Evolutionary conservation across 2,797 vertebrate species (phyloP).

Genomic region (Sarcophilus harrisii): DNA sequence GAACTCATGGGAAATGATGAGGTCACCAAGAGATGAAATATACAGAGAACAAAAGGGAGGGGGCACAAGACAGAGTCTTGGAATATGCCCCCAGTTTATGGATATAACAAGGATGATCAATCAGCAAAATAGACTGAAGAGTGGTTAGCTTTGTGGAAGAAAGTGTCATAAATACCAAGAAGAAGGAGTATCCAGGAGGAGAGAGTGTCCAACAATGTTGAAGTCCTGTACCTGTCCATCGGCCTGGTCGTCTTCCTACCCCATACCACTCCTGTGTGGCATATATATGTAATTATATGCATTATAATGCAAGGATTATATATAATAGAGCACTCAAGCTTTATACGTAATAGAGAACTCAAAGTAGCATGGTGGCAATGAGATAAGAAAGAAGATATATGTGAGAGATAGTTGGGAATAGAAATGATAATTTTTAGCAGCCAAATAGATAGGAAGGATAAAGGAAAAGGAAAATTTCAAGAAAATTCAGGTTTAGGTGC

Average conservation of each 20-base stretch:
- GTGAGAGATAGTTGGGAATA: neutral
- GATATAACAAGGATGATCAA: neutral
- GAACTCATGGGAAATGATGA: neutral
- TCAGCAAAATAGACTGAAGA: neutral
- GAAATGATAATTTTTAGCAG: neutral
- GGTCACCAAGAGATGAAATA: neutral
- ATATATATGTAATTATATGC: neutral
- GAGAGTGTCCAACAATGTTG: neutral
- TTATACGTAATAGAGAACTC: neutral
- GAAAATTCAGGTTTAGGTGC: neutral
- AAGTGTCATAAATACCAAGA: neutral
- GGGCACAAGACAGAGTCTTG: neutral
- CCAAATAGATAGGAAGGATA: neutral
- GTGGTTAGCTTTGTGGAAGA: neutral
- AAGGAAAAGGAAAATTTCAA: neutral
- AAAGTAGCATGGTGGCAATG: neutral
- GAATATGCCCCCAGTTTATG: neutral
- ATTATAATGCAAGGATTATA: too few species aligned
- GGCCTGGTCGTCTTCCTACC: neutral
- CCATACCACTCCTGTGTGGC: neutral
- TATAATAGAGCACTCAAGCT: neutral
- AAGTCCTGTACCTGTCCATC: neutral
- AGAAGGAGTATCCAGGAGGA: neutral
- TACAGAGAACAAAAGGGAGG: neutral
- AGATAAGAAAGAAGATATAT: neutral